Percentiles rank a stretch among this genome's conserved stretches.
Conservation (phyloP, 2,113 vertebrate genomes). For the Ophthalmolycus amberensis region DNA sequence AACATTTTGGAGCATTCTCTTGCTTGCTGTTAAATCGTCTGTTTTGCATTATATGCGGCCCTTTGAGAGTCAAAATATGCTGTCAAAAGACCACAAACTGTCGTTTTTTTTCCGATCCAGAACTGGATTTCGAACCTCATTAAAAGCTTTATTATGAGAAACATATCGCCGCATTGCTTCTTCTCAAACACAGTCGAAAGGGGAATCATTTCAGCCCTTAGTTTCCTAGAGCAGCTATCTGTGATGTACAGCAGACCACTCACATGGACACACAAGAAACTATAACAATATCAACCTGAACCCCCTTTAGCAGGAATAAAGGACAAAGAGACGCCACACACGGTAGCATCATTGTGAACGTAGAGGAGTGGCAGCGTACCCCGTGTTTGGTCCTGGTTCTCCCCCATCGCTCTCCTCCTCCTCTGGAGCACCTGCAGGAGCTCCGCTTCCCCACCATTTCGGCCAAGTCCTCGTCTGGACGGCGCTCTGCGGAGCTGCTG, state of each 20-base stretch:
- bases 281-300: neutral
- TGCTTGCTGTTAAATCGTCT: neutral
- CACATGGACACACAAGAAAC: neutral
- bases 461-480: constrained; percentile 64
- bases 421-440: constrained; percentile 83
- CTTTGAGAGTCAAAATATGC: neutral
- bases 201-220: neutral
- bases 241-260: neutral
- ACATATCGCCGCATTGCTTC: neutral
- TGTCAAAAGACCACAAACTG: neutral
- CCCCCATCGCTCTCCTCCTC: constrained; percentile 81
- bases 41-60: neutral
- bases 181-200: neutral
- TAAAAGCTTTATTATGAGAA: neutral
- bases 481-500: constrained; percentile 39
- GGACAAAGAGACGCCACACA: neutral
- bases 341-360: neutral
- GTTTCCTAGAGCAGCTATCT: neutral
- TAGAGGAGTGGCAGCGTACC: constrained; percentile 47
- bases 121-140: neutral
- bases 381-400: constrained; percentile 48
- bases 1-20: neutral
- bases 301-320: neutral
- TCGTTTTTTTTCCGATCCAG: neutral
- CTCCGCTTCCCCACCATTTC: constrained; percentile 74